Percentiles rank a stretch among this genome's conserved stretches.
Conservation (phyloP, 37 sponge, comb jelly and placozoan genomes). For the Crambe crambe region DNA sequence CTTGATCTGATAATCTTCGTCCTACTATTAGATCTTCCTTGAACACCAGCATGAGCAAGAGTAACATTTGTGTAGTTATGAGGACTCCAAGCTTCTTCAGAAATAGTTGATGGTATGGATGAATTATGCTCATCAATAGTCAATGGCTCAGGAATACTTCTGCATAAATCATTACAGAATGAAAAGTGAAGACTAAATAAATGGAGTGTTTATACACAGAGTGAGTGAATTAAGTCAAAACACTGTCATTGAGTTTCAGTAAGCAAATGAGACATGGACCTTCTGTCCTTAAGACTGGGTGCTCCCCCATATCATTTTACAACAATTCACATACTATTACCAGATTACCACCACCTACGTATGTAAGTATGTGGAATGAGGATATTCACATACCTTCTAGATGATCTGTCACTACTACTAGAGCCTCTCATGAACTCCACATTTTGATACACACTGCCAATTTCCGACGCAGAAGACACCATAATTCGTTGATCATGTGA, state of each 20-base stretch:
- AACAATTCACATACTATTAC: too few relatives aligned
- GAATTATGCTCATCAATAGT: neutral
- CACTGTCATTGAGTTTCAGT: too few relatives aligned
- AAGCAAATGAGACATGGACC: too few relatives aligned
- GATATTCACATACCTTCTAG: conserved; percentile 8
- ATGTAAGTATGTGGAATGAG: too few relatives aligned
- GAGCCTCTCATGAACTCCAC: conserved; percentile 18
- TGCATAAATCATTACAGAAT: neutral
- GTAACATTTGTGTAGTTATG: conserved; percentile 43
- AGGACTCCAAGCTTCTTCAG: neutral
- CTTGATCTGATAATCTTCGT: neutral
- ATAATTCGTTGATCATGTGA: neutral
- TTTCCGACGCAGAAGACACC: neutral
- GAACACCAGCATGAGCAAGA: conserved; percentile 12
- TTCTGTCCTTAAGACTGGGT: too few relatives aligned
- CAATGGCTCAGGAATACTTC: neutral
- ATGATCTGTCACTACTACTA: neutral
- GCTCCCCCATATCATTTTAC: too few relatives aligned
- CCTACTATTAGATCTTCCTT: neutral
- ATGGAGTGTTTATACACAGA: too few relatives aligned
- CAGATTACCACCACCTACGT: too few relatives aligned
- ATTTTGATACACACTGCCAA: conserved; percentile 16
- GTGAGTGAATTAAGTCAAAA: too few relatives aligned
- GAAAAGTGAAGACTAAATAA: too few relatives aligned
- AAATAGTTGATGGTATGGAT: neutral